Evolutionary conservation across 2,113 vertebrate species (phyloP), one percentile per base, ranked within the genome.

Genomic region (Chamaetylas fuelleborni): DNA sequence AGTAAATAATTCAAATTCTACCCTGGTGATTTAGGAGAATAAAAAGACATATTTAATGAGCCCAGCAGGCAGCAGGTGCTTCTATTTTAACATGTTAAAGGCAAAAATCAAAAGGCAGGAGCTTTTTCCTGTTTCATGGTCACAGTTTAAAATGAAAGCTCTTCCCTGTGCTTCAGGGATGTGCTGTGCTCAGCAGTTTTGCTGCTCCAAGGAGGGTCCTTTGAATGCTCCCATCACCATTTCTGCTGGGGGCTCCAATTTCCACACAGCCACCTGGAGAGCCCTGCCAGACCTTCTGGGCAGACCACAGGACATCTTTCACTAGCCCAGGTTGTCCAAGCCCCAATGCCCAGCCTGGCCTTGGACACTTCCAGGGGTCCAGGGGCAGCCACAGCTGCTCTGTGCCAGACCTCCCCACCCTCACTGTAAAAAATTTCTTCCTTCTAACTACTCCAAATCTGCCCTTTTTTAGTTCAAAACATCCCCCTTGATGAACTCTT

Each of bases 41-140:
- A 91, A 92, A 87, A 85, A 71, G 89, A 65, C 54, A 62, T 36
- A 70, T 87, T 95, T 91, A 95, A 81, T 28, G 7, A 95, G 65
- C 83, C 86, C 95, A 85, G 72, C 42, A 92, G 80, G 86, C 90
- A 82, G 91, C 56, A 88, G 93, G 91, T 91, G 61, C 76, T 77
- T 72, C 69, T 54, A 4, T 38, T 96, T 92, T 85, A 47, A 70
- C 40, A 14, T 11, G 56, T 13, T 81, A 86, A 76, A 87, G 88
- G 69, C 48, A 60, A 81, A 93, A 94, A 86, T 33, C n/a, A 91
- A 65, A 91, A 93, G 77, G 81, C 64, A 91, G 81, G 19, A 64
- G 73, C n/a, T 76, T 82, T 88, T 66, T 71, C 40, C 38, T 65
- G 22, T 81, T 93, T 82, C 54, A 45, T 25, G 42, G 34, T 31